These are phyloP conservation scores for Stichodactyla helianthus DNA, from an alignment of 64 coral and sea anemone species.

Conservation along the genomic window DNA sequence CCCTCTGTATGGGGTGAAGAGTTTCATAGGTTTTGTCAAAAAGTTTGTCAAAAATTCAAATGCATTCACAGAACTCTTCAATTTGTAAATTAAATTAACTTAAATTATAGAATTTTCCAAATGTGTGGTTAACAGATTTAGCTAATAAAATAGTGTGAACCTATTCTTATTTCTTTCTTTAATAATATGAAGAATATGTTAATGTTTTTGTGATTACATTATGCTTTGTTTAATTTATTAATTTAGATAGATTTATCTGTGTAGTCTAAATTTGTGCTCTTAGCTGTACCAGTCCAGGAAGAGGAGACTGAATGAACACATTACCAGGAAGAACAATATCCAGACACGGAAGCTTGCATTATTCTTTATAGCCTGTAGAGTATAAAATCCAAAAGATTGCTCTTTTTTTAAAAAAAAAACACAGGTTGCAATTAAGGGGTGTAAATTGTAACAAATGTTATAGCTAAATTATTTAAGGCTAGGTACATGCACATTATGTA, in stretches of 20 bases:
- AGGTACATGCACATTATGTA: too few relatives aligned
- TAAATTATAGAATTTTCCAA: not conserved
- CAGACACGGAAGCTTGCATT: slow-evolving; percentile 98
- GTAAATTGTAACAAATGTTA: too few relatives aligned
- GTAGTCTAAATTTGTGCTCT: not conserved
- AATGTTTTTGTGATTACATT: too few relatives aligned
- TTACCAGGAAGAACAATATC: slow-evolving; percentile 96
- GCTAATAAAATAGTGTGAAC: not conserved
- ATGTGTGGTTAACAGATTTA: not conserved
- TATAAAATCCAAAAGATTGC: not conserved
- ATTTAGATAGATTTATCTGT: not conserved
- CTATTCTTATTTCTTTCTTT: too few relatives aligned
- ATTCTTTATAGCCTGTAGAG: slow-evolving; percentile 90
- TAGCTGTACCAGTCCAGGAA: slow-evolving; percentile 96
- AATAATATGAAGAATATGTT: too few relatives aligned
- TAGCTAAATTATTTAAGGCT: too few relatives aligned
- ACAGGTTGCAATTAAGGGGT: too few relatives aligned
- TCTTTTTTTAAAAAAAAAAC: not conserved
- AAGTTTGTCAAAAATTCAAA: too few relatives aligned
- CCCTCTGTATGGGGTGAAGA: too few relatives aligned
- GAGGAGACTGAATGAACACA: slow-evolving; percentile 92
- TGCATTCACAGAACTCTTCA: not conserved
- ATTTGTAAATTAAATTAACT: not conserved
- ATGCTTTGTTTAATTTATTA: too few relatives aligned
- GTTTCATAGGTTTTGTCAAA: too few relatives aligned